phyloP scores from a whole-genome alignment of 2,797 vertebrate genomes.

The Eulemur albifrons region DNA sequence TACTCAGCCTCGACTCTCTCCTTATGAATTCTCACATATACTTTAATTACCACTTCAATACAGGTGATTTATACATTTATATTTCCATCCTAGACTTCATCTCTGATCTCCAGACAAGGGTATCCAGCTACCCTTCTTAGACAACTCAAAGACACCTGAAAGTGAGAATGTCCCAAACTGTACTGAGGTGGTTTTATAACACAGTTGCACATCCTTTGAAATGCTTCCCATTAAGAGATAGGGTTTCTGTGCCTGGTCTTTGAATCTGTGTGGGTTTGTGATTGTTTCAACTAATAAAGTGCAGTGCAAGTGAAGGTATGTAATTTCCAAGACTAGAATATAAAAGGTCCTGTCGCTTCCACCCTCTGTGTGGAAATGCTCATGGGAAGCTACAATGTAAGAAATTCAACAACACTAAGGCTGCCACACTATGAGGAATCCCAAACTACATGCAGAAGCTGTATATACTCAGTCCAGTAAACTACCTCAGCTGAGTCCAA shows the following conservation, averaged over 20 bases:
- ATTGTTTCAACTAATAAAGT: neutral
- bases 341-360: neutral
- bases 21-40: neutral
- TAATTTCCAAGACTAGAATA: neutral
- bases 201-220: neutral
- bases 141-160: neutral
- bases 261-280: neutral
- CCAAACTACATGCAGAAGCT: neutral
- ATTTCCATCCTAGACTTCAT: neutral
- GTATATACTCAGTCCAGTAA: neutral
- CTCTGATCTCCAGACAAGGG: neutral
- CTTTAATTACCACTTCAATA: neutral
- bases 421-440: neutral
- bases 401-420: neutral
- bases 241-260: neutral
- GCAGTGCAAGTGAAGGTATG: neutral
- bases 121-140: neutral
- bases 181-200: neutral
- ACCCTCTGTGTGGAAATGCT: neutral
- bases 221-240: neutral
- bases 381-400: neutral
- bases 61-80: neutral
- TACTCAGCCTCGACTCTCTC: neutral
- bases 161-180: neutral
- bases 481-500: neutral